Evolutionary conservation across 2,113 vertebrate genomes (phyloP), one percentile per base, ranked within the genome.

Genomic region (Pygathrix nemaeus): DNA sequence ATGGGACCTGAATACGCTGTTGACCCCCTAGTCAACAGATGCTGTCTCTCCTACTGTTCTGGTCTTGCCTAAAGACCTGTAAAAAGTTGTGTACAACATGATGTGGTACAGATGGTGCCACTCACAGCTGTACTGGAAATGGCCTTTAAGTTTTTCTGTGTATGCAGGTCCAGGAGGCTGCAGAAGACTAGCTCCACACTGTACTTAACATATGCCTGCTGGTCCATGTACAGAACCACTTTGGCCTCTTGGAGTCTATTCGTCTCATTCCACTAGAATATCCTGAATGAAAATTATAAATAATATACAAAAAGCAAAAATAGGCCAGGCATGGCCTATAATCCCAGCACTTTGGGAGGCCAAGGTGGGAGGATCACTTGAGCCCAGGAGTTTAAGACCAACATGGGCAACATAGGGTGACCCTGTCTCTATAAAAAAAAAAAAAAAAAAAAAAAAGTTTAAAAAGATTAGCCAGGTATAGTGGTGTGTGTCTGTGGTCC

Each of bases 221-320:
- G 25, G 38, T 50, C 52, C 45, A 38, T 16, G 16, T 93, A 61
- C 32, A 81, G 76, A 94, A 91, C 5, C 4, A 57, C 43, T 88
- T 35, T 59, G 52, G 66, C 48, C 68, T 93, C 72, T 72, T 25
- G 73, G 82, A 90, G 57, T 85, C 8, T 50, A 18, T 78, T 61
- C 20, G 8, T 79, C 79, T 73, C 17, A 55, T 82, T 91, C 13
- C 21, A 87, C 14, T 91, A 55, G 6, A 95, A 90, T 73, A 87
- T 25, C 12, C 40, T 95, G 61, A 96, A 27, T 81, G 21, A 68
- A 96, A 93, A 93, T 88, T 73, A 93, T 21, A 89, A 72, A 92
- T 55, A 79, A 75, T 76, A 92, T 10, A 93, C 32, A 18, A 95
- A 94, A 96, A 95, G 25, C 40, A 85, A 96, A 94, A 84, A 75